Conservation (phyloP, 1,140 invertebrate species). For the Eciton burchellii region DNA sequence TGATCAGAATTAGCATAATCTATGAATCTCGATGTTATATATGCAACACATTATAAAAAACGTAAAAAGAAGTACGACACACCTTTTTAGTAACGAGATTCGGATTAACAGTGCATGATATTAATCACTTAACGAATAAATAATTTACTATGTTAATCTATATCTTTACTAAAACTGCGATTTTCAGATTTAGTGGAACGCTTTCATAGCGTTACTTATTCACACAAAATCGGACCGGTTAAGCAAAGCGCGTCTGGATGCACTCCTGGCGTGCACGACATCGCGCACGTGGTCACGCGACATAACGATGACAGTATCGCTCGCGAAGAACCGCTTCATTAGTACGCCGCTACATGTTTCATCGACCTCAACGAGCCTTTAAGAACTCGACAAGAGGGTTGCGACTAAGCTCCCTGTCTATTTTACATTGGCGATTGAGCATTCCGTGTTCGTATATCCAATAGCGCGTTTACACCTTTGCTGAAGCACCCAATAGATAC, state of each 20-base stretch:
- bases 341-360: conserved; percentile 50
- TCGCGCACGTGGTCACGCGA: conserved; percentile 14
- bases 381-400: conserved; percentile 38
- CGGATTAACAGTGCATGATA: no score
- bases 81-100: no score
- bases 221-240: background rate
- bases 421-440: conserved; percentile 1
- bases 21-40: no score
- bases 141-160: no score
- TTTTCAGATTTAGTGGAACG: background rate
- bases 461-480: conserved; percentile 1
- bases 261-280: background rate
- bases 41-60: no score
- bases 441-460: background rate
- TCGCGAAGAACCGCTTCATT: conserved; percentile 52
- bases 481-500: background rate
- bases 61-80: background rate
- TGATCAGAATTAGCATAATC: no score
- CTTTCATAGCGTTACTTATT: conserved; percentile 1
- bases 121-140: no score
- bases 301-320: conserved; percentile 14
- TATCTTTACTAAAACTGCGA: no score
- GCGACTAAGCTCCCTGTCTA: conserved; percentile 32
- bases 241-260: background rate
- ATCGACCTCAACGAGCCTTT: conserved; percentile 38